These are phyloP conservation scores for Isichthys henryi DNA, from an alignment of 2,113 vertebrate species.

Conservation along the genomic window DNA sequence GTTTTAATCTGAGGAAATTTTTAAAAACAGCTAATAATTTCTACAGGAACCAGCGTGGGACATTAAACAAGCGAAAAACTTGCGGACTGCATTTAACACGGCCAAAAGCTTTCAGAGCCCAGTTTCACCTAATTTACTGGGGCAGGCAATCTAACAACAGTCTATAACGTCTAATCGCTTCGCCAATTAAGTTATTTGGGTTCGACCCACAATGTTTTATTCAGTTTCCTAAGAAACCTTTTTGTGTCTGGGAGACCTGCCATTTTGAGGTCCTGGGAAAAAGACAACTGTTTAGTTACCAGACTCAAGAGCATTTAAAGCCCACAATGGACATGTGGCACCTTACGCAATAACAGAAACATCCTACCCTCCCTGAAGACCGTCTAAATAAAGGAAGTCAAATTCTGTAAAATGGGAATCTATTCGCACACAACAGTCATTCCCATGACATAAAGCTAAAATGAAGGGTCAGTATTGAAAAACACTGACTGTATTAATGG, in stretches of 20 bases:
- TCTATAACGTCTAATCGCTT: conserved; percentile 32
- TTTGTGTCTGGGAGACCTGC: conserved; percentile 53
- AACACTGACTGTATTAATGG: not conserved
- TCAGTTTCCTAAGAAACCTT: conserved; percentile 60
- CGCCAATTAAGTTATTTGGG: conserved; percentile 58
- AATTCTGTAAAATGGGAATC: not conserved
- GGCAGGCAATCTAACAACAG: conserved; percentile 1
- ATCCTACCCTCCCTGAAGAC: conserved; percentile 2
- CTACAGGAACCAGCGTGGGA: not conserved
- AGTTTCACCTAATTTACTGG: conserved; percentile 4
- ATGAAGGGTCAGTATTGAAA: not conserved
- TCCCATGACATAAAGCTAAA: not conserved
- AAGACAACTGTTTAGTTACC: conserved; percentile 32
- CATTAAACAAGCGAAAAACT: not conserved
- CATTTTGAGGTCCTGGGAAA: conserved; percentile 59
- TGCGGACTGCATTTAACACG: not conserved
- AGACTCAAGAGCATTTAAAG: conserved; percentile 8
- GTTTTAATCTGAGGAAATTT: not conserved
- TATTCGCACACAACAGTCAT: not conserved
- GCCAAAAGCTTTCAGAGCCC: not conserved
- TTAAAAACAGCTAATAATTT: not conserved
- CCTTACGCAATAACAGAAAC: conserved; percentile 17
- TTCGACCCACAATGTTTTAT: conserved; percentile 44
- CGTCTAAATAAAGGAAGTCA: conserved; percentile 3
- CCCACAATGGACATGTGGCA: conserved; percentile 20